phyloP scores from a whole-genome alignment of 2,113 vertebrate genomes.

The Sceloporus tristichus region DNA sequence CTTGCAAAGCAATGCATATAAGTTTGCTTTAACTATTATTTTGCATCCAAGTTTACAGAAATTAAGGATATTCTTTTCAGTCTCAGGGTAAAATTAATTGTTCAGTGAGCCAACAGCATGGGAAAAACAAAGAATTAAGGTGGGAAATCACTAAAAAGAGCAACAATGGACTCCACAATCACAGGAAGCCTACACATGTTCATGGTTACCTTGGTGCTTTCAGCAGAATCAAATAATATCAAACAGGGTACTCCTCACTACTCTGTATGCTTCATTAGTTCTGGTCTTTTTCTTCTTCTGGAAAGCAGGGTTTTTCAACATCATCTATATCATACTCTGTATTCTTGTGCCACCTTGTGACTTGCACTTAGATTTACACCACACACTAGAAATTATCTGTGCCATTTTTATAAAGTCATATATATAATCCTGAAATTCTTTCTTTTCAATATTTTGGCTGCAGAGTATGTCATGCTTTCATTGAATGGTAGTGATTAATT shows the following conservation, averaged over 20 bases:
- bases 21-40: too few species aligned
- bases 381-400: background rate
- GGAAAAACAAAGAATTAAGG: background rate
- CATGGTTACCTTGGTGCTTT: background rate
- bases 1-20: too few species aligned
- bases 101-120: background rate
- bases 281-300: background rate
- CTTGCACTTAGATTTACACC: slow-evolving; percentile 26
- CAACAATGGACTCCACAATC: background rate
- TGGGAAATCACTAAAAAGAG: background rate
- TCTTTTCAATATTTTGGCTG: background rate
- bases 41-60: too few species aligned
- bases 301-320: rapidly evolving
- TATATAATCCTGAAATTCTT: background rate
- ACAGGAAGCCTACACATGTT: background rate
- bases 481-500: too few species aligned
- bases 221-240: background rate
- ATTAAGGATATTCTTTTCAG: too few species aligned
- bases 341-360: slow-evolving; percentile 69
- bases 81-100: too few species aligned
- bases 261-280: background rate
- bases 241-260: background rate
- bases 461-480: background rate
- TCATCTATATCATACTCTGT: slow-evolving; percentile 50
- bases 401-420: background rate